Percentiles rank a stretch among this genome's conserved stretches.
These are phyloP conservation scores for Nycticorax nycticorax DNA, from an alignment of 2,113 vertebrate genomes.

Conservation along the genomic window DNA sequence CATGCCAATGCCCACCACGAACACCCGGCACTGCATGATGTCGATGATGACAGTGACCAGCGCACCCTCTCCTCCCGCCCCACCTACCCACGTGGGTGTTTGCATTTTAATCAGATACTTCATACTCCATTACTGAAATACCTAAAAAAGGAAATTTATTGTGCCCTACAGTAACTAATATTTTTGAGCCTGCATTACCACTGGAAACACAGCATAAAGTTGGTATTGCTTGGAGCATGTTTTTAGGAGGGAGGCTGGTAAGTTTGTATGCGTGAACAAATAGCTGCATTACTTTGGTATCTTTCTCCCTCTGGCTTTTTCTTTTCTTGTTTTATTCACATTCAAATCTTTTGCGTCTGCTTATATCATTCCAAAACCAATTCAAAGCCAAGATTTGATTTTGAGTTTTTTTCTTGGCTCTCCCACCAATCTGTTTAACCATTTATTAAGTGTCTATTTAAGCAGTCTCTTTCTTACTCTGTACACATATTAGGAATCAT, in stretches of 20 bases:
- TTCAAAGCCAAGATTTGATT: not conserved
- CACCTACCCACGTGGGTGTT: not conserved
- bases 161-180: not conserved
- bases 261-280: not conserved
- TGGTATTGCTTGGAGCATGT: not conserved
- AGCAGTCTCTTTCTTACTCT: conserved; percentile 8
- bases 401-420: not conserved
- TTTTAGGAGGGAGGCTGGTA: not conserved
- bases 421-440: conserved; percentile 33
- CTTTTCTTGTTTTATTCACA: not conserved
- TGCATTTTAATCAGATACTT: not conserved
- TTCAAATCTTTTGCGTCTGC: not conserved
- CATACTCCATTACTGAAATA: not conserved
- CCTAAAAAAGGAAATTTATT: not conserved
- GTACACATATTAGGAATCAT: conserved; percentile 24
- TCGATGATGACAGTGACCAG: too few species aligned
- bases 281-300: not conserved
- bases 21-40: too few species aligned
- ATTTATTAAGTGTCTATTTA: conserved; percentile 46
- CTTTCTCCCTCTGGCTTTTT: not conserved
- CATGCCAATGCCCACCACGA: too few species aligned
- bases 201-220: not conserved
- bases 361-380: not conserved
- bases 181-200: not conserved
- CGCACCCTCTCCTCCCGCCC: too few species aligned